Evolutionary conservation across 2,888 invertebrate genomes (phyloP).

Genomic region (Drosophila pseudotakahashii): DNA sequence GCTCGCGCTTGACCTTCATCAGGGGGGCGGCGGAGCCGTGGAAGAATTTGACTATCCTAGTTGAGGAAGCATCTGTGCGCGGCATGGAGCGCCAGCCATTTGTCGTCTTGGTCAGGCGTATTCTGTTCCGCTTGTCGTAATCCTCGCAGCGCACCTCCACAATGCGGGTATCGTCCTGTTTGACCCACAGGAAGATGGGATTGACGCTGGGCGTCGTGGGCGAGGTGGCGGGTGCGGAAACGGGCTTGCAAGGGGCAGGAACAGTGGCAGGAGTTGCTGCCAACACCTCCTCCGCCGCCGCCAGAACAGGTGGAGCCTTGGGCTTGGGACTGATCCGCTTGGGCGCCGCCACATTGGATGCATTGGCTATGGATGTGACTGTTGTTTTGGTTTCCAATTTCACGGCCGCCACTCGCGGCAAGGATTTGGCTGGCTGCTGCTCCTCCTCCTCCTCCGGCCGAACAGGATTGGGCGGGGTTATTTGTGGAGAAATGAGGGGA

Average conservation of each 20-base stretch:
- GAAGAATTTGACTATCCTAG: constrained; percentile 80
- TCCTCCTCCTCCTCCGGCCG: neutral
- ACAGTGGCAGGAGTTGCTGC: constrained; percentile 7
- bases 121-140: constrained; percentile 93
- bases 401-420: constrained; percentile 54
- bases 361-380: constrained; percentile 38
- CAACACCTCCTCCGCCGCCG: neutral
- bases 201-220: constrained; percentile 83
- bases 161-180: constrained; percentile 91
- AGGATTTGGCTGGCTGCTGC: constrained; percentile 39
- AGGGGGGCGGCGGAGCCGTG: constrained; percentile 82
- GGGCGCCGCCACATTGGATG: constrained; percentile 20
- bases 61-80: constrained; percentile 87
- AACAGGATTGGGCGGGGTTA: neutral
- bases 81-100: constrained; percentile 93
- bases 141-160: constrained; percentile 94
- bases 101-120: constrained; percentile 92
- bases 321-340: constrained; percentile 25
- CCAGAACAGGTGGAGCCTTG: constrained; percentile 10
- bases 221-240: neutral
- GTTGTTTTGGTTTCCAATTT: constrained; percentile 74
- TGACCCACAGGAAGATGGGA: constrained; percentile 94
- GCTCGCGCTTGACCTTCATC: constrained; percentile 83
- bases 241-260: constrained; percentile 6
- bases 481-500: neutral